phyloP scores from a whole-genome alignment of 2,888 invertebrate species.

The Drosophila nr. perissopoda region DNA sequence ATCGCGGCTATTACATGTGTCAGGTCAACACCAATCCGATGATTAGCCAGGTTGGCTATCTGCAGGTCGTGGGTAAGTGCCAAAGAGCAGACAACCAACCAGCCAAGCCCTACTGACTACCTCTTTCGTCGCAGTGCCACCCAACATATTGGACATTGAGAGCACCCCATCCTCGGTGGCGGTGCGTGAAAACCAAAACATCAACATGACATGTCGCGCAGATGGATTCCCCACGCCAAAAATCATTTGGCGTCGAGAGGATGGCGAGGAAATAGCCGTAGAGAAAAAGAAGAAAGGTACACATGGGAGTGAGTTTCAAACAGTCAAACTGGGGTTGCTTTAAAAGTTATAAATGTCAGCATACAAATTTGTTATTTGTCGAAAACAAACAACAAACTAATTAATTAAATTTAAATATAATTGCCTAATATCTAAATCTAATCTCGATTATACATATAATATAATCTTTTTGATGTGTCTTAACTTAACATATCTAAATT shows the following conservation, averaged over 20 bases:
- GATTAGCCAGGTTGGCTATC: constrained; percentile 97
- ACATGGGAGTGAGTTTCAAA: constrained; percentile 44
- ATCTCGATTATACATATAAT: not conserved
- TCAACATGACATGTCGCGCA: constrained; percentile 95
- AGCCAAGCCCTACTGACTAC: not conserved
- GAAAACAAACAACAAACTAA: not conserved
- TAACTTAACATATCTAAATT: not conserved
- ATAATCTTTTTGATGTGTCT: not conserved
- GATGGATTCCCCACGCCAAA: constrained; percentile 96
- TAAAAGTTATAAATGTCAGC: constrained; percentile 19
- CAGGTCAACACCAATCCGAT: constrained; percentile 95
- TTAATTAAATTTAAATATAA: not conserved
- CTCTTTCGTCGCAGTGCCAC: constrained; percentile 90
- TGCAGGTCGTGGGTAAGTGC: constrained; percentile 95
- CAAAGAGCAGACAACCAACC: not conserved
- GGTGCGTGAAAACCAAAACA: constrained; percentile 96
- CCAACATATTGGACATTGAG: constrained; percentile 95
- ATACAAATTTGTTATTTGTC: not conserved
- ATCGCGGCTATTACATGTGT: constrained; percentile 90
- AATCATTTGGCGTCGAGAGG: constrained; percentile 97
- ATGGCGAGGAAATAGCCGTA: constrained; percentile 93
- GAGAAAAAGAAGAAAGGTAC: constrained; percentile 95
- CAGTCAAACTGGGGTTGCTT: constrained; percentile 3
- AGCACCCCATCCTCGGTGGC: constrained; percentile 96
- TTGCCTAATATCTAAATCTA: not conserved